phyloP scores from a whole-genome alignment of 2,888 invertebrate species.

The Drosophila anomelani region DNA sequence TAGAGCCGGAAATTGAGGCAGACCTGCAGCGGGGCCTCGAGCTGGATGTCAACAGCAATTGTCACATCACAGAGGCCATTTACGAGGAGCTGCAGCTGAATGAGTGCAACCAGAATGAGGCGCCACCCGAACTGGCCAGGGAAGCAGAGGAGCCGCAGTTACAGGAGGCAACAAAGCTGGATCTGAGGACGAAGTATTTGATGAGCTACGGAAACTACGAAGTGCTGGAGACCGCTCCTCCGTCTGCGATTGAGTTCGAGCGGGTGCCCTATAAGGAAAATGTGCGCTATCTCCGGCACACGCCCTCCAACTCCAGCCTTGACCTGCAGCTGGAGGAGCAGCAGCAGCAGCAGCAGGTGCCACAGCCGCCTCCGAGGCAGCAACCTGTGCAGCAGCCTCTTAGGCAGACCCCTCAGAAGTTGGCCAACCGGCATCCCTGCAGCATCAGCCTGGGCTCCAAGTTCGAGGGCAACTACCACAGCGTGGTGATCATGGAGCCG shows the following conservation, averaged over 20 bases:
- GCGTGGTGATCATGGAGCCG: conserved; percentile 80
- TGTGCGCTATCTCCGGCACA: conserved; percentile 82
- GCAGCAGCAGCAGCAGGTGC: background rate
- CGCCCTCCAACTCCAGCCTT: conserved; percentile 82
- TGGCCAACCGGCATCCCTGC: conserved; percentile 51
- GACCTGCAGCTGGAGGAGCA: conserved; percentile 59
- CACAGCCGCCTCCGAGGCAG: conserved; percentile 16
- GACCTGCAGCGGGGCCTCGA: conserved; percentile 14
- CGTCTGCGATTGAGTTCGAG: conserved; percentile 75
- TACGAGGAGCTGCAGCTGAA: conserved; percentile 43
- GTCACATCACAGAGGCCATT: conserved; percentile 46
- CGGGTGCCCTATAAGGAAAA: conserved; percentile 82
- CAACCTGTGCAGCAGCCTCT: conserved; percentile 1
- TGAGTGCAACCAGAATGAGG: conserved; percentile 44
- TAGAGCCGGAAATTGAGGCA: conserved; percentile 26
- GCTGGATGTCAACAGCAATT: conserved; percentile 55
- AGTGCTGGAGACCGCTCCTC: conserved; percentile 19
- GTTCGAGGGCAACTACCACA: conserved; percentile 78
- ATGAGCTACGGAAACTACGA: conserved; percentile 65
- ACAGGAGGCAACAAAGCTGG: conserved; percentile 15
- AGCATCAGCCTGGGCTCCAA: conserved; percentile 81
- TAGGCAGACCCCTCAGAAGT: conserved; percentile 22
- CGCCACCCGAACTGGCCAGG: conserved; percentile 42
- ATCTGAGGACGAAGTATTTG: conserved; percentile 59
- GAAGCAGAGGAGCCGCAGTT: conserved; percentile 45